Percentiles rank a stretch among this genome's conserved stretches.
Conservation (phyloP, 2,113 vertebrate species). For the Lichenostomus cassidix region DNA sequence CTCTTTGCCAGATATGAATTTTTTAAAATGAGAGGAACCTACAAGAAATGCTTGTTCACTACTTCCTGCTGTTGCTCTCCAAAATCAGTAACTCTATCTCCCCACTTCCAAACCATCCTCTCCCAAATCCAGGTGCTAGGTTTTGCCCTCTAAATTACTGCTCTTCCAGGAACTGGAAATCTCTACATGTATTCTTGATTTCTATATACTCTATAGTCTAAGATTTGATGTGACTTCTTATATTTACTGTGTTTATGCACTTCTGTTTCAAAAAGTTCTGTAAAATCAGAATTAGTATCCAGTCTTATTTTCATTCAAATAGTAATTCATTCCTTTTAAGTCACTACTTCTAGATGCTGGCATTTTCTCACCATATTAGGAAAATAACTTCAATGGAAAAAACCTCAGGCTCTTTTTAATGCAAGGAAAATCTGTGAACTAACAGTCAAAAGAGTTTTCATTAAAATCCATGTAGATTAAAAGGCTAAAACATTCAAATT, state of each 20-base stretch:
- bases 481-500: conserved; percentile 49
- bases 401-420: conserved; percentile 35
- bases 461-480: conserved; percentile 55
- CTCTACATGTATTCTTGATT: neutral
- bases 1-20: neutral
- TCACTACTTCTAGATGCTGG: neutral
- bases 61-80: neutral
- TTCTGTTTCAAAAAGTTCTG: neutral
- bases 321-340: conserved; percentile 12
- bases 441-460: conserved; percentile 42
- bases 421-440: conserved; percentile 46
- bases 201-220: neutral
- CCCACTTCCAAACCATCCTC: neutral
- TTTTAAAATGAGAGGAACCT: neutral
- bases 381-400: neutral
- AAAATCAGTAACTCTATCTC: neutral
- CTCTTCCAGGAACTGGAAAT: neutral
- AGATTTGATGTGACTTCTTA: neutral
- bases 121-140: neutral
- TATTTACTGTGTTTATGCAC: neutral
- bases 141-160: neutral
- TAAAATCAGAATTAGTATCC: neutral
- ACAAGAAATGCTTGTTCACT: neutral
- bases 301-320: neutral
- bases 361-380: conserved; percentile 17